phyloP scores from a whole-genome alignment of 2,113 vertebrate genomes.

The Apodemus sylvaticus region DNA sequence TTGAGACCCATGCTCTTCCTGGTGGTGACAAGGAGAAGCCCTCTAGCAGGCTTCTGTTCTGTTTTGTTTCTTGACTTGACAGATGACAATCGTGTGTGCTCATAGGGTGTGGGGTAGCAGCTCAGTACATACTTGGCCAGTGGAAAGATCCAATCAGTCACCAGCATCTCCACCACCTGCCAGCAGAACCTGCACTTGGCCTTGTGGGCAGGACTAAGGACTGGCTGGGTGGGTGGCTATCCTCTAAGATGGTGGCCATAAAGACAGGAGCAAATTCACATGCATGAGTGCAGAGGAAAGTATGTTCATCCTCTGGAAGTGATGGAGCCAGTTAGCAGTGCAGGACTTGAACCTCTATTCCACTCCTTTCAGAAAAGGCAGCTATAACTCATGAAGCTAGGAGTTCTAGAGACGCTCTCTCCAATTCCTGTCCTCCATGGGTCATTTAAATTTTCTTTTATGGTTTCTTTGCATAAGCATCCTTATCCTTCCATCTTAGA shows the following conservation, averaged over 20 bases:
- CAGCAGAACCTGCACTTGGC: not conserved
- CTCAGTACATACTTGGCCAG: no score
- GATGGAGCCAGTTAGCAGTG: fast-evolving
- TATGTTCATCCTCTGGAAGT: fast-evolving
- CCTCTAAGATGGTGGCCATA: not conserved
- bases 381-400: fast-evolving
- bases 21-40: not conserved
- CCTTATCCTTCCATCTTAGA: not conserved
- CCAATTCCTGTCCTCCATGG: not conserved
- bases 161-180: fast-evolving
- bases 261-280: fast-evolving
- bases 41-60: not conserved
- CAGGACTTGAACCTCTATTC: fast-evolving
- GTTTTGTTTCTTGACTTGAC: not conserved
- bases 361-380: not conserved
- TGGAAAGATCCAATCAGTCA: no score
- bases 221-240: not conserved
- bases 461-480: no score
- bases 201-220: no score
- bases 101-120: not conserved
- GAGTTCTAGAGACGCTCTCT: not conserved
- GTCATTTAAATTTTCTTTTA: not conserved
- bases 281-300: fast-evolving
- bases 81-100: not conserved
- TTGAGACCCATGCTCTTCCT: not conserved